These are phyloP conservation scores for Cichladusa arquata DNA, from an alignment of 2,113 vertebrate genomes.

Conservation along the genomic window DNA sequence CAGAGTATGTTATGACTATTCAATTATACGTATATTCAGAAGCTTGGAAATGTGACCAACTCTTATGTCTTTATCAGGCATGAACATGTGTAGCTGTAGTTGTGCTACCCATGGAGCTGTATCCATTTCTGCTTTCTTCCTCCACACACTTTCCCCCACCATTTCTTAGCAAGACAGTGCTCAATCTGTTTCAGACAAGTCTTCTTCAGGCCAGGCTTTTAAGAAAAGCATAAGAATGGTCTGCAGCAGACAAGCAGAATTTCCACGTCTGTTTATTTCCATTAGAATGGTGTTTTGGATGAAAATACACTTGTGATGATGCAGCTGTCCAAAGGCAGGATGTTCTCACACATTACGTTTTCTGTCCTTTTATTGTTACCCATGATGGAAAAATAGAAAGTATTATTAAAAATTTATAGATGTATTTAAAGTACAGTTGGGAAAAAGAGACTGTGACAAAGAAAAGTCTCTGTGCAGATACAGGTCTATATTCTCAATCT, in stretches of 20 bases:
- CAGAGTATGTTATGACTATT: neutral
- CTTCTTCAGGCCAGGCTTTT: neutral
- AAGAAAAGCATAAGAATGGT: neutral
- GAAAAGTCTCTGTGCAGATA: neutral
- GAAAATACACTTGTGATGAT: neutral
- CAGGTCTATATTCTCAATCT: neutral
- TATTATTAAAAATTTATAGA: neutral
- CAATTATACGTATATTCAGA: neutral
- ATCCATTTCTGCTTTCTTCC: neutral
- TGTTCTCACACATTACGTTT: neutral
- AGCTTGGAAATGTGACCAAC: neutral
- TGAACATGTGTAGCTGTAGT: neutral
- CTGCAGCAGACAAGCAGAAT: neutral
- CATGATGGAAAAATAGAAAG: neutral
- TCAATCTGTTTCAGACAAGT: neutral
- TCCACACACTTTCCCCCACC: neutral
- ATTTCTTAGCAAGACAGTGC: neutral
- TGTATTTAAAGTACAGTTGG: neutral
- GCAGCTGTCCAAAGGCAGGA: conserved; percentile 6
- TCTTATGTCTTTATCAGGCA: neutral
- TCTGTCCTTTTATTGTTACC: neutral
- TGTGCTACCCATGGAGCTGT: neutral
- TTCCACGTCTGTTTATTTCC: conserved; percentile 22
- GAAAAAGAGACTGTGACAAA: neutral
- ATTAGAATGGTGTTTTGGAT: neutral